Conservation (phyloP, 1,140 invertebrate genomes). For the Geopemphigus sp. region DNA sequence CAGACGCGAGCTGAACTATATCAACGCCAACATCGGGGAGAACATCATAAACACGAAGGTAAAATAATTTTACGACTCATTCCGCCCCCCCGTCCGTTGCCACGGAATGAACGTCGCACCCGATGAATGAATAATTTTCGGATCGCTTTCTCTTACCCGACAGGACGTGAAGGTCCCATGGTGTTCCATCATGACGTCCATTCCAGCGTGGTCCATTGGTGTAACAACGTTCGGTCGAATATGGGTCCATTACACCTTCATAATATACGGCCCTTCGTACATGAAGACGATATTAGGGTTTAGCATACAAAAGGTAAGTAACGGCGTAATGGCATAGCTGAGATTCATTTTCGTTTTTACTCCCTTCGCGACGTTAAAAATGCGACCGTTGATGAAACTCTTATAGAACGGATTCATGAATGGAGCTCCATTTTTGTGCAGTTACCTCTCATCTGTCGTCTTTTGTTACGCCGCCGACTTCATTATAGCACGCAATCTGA, state of each 20-base stretch:
- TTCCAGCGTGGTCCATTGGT: conserved; percentile 77
- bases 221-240: conserved; percentile 71
- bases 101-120: too few relatives aligned
- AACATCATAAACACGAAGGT: conserved; percentile 59
- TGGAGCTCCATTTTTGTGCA: conserved; percentile 68
- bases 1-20: conserved; percentile 67
- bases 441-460: conserved; percentile 68
- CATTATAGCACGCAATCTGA: conserved; percentile 61
- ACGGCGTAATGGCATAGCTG: too few relatives aligned
- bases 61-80: too few relatives aligned
- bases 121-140: too few relatives aligned
- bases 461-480: conserved; percentile 71
- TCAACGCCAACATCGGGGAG: conserved; percentile 63
- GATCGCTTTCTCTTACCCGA: too few relatives aligned
- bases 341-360: conserved; percentile 6
- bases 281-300: conserved; percentile 70
- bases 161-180: conserved; percentile 65
- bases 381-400: not conserved
- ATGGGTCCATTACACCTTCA: conserved; percentile 72
- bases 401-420: conserved; percentile 66
- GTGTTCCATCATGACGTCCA: conserved; percentile 71
- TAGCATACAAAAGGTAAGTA: conserved; percentile 64
- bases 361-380: not conserved
- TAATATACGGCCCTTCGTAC: conserved; percentile 69
- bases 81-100: too few relatives aligned